Conservation (phyloP, 2,888 invertebrate species). For the Apomyelois bistriatella region DNA sequence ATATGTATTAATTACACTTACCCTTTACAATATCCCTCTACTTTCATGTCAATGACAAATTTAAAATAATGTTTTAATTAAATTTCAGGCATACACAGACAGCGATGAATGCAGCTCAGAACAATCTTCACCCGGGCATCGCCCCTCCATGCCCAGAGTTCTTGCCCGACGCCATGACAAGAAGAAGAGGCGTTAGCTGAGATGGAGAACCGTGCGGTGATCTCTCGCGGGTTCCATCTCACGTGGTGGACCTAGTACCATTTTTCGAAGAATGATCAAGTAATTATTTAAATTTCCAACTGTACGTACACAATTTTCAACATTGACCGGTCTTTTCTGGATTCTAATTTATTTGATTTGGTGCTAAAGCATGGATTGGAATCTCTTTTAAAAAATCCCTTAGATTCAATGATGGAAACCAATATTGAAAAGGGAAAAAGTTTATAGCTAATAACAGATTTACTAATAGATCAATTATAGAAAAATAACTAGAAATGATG, state of each 20-base stretch:
- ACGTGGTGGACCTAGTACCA: background rate
- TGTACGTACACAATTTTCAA: background rate
- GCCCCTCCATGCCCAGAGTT: slow-evolving; percentile 79
- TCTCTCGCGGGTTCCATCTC: background rate
- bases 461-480: too few relatives aligned
- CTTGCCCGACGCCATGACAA: slow-evolving; percentile 85
- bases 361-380: too few relatives aligned
- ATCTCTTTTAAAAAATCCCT: too few relatives aligned
- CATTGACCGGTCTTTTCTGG: background rate
- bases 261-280: slow-evolving; percentile 2
- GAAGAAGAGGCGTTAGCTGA: slow-evolving; percentile 82
- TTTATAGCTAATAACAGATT: too few relatives aligned
- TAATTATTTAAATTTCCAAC: background rate
- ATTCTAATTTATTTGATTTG: too few relatives aligned
- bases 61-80: background rate
- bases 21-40: too few relatives aligned
- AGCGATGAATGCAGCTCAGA: slow-evolving; percentile 87
- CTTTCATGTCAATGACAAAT: too few relatives aligned
- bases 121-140: slow-evolving; percentile 85
- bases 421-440: too few relatives aligned
- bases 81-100: slow-evolving; percentile 79
- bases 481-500: too few relatives aligned
- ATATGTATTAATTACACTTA: too few relatives aligned
- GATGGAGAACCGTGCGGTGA: slow-evolving; percentile 17
- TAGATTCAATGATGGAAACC: too few relatives aligned